Percentiles rank a stretch among this genome's conserved stretches.
phyloP scores from a whole-genome alignment of 2,113 vertebrate species.

The Myrmecophaga tridactyla region DNA sequence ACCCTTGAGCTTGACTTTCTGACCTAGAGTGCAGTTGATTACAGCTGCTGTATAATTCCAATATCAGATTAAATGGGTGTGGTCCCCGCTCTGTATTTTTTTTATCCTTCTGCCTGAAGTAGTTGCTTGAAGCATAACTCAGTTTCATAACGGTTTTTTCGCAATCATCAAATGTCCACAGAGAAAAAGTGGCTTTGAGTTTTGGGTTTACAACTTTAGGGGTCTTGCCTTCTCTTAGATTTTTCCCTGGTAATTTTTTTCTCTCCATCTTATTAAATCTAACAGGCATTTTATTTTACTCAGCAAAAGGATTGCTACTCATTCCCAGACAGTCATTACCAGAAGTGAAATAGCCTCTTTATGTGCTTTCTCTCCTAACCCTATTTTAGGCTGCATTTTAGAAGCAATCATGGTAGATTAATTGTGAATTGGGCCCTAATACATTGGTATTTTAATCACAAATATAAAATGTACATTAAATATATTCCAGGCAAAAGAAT shows the following conservation, averaged over 20 bases:
- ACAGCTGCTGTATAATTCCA: not conserved
- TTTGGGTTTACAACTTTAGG: not conserved
- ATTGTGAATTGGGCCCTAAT: not conserved
- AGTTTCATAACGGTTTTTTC: not conserved
- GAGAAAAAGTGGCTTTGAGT: not conserved
- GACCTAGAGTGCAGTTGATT: not conserved
- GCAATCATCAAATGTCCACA: not conserved
- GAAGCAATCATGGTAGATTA: not conserved
- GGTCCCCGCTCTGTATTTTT: not conserved
- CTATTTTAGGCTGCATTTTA: not conserved
- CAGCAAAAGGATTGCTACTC: not conserved
- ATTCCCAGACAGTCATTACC: not conserved
- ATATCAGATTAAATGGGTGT: not conserved
- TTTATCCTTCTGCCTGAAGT: not conserved
- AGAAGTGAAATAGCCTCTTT: not conserved
- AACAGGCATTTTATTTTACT: not conserved
- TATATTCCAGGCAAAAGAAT: not conserved
- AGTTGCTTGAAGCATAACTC: not conserved
- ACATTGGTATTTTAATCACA: not conserved
- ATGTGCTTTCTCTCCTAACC: not conserved
- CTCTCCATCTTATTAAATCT: not conserved
- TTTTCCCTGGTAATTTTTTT: not conserved
- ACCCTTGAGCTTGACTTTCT: not conserved
- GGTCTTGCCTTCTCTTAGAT: not conserved
- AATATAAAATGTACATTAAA: not conserved